These are phyloP conservation scores for Atta texana DNA, from an alignment of 1,140 invertebrate species.

Conservation along the genomic window DNA sequence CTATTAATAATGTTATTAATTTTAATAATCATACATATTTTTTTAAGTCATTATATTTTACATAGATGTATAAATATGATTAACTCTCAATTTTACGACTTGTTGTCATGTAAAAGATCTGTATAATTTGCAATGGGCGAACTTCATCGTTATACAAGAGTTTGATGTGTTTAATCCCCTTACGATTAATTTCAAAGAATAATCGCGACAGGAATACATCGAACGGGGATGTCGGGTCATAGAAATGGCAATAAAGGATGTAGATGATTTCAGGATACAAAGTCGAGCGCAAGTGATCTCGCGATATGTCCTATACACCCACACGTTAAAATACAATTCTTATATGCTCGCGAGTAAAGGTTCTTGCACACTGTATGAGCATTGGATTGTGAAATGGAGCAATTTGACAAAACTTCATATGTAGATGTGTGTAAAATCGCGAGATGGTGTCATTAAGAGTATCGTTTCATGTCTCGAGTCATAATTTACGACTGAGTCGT, in stretches of 20 bases:
- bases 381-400: background rate
- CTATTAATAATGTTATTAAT: too few relatives aligned
- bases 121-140: background rate
- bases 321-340: constrained; percentile 1
- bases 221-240: background rate
- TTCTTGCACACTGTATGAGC: background rate
- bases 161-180: background rate
- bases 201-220: background rate
- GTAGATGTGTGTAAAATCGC: background rate
- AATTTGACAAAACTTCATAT: background rate
- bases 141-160: background rate
- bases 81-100: background rate
- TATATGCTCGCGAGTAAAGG: background rate
- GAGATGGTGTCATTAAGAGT: background rate
- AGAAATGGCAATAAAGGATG: constrained; percentile 13
- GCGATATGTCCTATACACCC: constrained; percentile 18
- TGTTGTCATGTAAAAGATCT: background rate
- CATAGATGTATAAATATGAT: background rate
- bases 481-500: background rate
- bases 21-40: background rate
- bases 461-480: background rate
- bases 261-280: constrained; percentile 16
- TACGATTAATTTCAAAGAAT: background rate
- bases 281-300: constrained; percentile 22
- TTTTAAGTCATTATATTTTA: background rate